A percentile compares a stretch with the other conserved stretches of the same genome.
These are phyloP conservation scores for Sitobion miscanthi DNA, from an alignment of 1,140 invertebrate species.

Conservation along the genomic window DNA sequence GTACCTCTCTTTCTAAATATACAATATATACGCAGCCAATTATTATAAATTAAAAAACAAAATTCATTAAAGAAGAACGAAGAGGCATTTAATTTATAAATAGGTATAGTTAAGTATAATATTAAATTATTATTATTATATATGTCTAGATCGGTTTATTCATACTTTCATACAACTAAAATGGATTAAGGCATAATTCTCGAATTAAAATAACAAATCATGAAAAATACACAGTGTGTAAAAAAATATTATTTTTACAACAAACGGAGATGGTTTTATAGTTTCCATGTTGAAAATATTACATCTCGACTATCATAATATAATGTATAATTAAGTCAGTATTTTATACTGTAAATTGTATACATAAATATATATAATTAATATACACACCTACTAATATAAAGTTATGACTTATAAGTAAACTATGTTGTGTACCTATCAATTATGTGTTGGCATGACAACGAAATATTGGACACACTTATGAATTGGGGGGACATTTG, in stretches of 20 bases:
- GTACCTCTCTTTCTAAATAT: neutral
- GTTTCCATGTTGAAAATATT: too few species aligned
- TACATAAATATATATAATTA: too few species aligned
- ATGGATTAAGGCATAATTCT: neutral
- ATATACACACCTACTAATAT: too few species aligned
- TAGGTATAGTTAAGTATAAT: neutral
- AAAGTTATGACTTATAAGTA: neutral
- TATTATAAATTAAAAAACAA: neutral
- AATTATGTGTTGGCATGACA: neutral
- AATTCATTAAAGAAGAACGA: neutral
- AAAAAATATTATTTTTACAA: neutral
- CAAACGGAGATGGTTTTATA: too few species aligned
- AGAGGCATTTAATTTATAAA: neutral
- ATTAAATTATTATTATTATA: too few species aligned
- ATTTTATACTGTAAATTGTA: too few species aligned
- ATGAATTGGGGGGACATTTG: neutral
- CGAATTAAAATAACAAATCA: neutral
- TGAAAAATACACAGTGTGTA: neutral
- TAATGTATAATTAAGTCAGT: neutral
- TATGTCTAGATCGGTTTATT: neutral
- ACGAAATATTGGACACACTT: conserved; percentile 5
- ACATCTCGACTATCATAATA: neutral
- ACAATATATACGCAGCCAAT: too few species aligned
- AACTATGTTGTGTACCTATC: neutral
- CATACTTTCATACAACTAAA: neutral